phyloP scores from a whole-genome alignment of 2,113 vertebrate species.

The Ranitomeya imitator region DNA sequence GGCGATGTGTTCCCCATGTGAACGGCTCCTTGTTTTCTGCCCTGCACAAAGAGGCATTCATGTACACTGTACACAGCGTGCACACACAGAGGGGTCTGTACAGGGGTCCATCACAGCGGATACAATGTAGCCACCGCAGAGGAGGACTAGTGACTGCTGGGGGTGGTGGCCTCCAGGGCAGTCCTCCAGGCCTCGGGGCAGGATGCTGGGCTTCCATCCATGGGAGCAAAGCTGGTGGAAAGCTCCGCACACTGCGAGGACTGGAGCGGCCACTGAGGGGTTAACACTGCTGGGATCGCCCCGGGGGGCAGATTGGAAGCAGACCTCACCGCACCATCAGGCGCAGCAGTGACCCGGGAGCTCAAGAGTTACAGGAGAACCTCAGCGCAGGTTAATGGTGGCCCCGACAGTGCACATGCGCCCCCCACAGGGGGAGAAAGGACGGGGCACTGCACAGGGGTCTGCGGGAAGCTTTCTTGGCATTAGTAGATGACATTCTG shows the following conservation, averaged over 20 bases:
- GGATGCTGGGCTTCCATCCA: no score
- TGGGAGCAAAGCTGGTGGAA: background rate
- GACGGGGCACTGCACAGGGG: no score
- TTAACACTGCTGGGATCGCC: background rate
- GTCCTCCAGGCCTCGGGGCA: no score
- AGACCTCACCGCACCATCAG: constrained; percentile 66
- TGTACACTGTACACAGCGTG: constrained; percentile 61
- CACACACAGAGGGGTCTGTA: background rate
- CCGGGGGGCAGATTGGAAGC: constrained; percentile 83
- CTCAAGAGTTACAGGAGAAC: constrained; percentile 97
- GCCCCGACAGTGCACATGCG: constrained; percentile 81
- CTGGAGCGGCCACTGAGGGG: background rate
- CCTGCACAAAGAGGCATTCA: constrained; percentile 79
- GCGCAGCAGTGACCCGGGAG: constrained; percentile 86
- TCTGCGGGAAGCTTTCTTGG: no score
- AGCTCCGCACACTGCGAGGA: background rate
- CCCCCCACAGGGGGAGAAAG: background rate
- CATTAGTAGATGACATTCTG: no score
- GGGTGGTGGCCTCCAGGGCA: no score
- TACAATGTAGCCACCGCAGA: background rate
- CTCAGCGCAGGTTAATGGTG: constrained; percentile 99
- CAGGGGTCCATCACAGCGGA: background rate
- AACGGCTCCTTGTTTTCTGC: constrained; percentile 57
- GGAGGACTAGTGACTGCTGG: no score
- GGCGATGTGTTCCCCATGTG: background rate